These are phyloP conservation scores for Cydia splendana DNA, from an alignment of 1,140 invertebrate species.

Conservation along the genomic window DNA sequence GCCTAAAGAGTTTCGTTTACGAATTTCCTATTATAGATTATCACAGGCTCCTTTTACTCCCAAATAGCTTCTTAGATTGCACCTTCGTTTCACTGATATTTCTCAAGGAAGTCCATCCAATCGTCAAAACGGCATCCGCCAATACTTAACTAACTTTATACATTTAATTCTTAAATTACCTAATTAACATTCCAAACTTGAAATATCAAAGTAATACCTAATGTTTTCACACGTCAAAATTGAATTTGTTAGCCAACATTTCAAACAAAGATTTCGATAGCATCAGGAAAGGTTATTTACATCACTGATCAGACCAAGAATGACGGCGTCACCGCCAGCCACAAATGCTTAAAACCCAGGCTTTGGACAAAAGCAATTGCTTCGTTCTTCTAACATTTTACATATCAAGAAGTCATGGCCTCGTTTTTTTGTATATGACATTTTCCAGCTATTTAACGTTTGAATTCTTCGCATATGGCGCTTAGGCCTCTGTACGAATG, in stretches of 20 bases:
- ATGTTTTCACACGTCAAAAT: neutral
- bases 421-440: too few species aligned
- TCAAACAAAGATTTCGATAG: neutral
- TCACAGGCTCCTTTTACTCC: constrained; percentile 72
- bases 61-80: constrained; percentile 57
- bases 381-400: too few species aligned
- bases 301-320: too few species aligned
- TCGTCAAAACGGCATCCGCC: constrained; percentile 5
- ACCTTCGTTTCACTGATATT: constrained; percentile 57
- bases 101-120: constrained; percentile 40
- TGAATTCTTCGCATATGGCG: too few species aligned
- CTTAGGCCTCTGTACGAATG: too few species aligned
- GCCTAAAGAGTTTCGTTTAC: constrained; percentile 38
- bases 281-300: too few species aligned
- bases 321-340: too few species aligned
- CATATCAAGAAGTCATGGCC: too few species aligned
- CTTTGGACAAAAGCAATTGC: too few species aligned
- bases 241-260: constrained; percentile 24
- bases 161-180: neutral
- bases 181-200: neutral
- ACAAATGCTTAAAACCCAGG: too few species aligned
- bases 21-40: constrained; percentile 68
- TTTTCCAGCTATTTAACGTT: too few species aligned
- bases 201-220: neutral
- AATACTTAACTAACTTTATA: constrained; percentile 29